Conservation (phyloP, 64 coral and sea anemone genomes). For the Anthopleura sola region DNA sequence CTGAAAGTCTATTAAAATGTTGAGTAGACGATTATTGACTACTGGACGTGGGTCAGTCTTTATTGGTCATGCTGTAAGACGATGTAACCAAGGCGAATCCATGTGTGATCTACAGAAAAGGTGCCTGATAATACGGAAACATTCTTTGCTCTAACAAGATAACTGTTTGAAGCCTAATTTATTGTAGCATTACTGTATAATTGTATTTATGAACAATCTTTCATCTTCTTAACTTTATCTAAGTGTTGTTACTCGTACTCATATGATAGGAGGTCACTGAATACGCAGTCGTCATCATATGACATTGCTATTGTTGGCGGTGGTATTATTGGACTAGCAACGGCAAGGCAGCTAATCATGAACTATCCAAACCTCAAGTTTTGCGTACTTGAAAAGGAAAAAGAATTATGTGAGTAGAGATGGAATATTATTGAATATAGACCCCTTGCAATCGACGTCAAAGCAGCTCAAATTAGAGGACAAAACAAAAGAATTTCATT, state of each 20-base stretch:
- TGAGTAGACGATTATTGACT: not conserved
- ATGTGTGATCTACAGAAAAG: not conserved
- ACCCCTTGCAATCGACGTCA: too few species aligned
- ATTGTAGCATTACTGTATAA: not conserved
- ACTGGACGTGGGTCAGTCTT: not conserved
- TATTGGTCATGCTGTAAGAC: not conserved
- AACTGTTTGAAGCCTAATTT: too few species aligned
- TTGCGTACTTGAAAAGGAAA: slow-evolving; percentile 89
- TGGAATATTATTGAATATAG: not conserved
- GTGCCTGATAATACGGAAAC: not conserved
- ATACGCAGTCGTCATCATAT: slow-evolving; percentile 54
- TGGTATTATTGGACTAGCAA: slow-evolving; percentile 89
- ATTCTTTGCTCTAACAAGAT: not conserved
- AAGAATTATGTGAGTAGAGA: slow-evolving; percentile 64
- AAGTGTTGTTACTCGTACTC: too few species aligned
- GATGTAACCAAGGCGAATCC: not conserved
- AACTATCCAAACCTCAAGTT: slow-evolving; percentile 76
- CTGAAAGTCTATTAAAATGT: not conserved
- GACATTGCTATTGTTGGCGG: slow-evolving; percentile 88
- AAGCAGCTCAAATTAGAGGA: too few species aligned
- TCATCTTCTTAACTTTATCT: not conserved
- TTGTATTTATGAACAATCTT: not conserved
- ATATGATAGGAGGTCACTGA: slow-evolving; percentile 1
- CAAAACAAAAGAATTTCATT: too few species aligned
- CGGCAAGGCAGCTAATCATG: slow-evolving; percentile 69